These are phyloP conservation scores for Myrmecobius fasciatus DNA, from an alignment of 2,113 vertebrate species.

Conservation along the genomic window DNA sequence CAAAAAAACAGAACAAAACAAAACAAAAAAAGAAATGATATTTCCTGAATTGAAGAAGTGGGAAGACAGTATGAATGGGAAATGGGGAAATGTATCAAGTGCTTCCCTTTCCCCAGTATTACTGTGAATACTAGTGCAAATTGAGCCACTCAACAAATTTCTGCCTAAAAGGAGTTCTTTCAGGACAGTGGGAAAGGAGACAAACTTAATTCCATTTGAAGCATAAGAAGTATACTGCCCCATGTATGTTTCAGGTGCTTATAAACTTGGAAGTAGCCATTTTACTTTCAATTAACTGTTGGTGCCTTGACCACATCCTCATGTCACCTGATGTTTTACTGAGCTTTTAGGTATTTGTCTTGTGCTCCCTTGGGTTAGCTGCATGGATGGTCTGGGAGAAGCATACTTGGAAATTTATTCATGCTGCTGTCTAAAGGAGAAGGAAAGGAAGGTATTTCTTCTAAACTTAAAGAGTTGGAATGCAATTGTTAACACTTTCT, in stretches of 20 bases:
- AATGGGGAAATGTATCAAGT: neutral
- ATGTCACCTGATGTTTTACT: neutral
- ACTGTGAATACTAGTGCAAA: neutral
- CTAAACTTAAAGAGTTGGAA: neutral
- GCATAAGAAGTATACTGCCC: neutral
- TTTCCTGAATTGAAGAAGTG: neutral
- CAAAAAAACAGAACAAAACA: too few species aligned
- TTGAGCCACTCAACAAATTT: too few species aligned
- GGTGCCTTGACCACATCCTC: neutral
- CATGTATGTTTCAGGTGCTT: neutral
- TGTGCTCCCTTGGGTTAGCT: neutral
- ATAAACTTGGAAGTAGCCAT: neutral
- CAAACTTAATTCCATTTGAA: neutral
- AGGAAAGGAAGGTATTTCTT: neutral
- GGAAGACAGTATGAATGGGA: too few species aligned
- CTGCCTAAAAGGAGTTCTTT: neutral
- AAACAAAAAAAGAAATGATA: conserved; percentile 18
- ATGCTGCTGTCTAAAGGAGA: neutral
- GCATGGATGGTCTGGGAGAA: conserved; percentile 16
- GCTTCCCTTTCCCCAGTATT: neutral
- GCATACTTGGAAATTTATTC: neutral
- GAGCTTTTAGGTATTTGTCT: neutral
- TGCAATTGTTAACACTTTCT: neutral
- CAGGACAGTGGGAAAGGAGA: neutral
- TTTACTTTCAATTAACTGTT: neutral